These are phyloP conservation scores for Drosophila auraria DNA, from an alignment of 1,140 invertebrate species.

Conservation along the genomic window DNA sequence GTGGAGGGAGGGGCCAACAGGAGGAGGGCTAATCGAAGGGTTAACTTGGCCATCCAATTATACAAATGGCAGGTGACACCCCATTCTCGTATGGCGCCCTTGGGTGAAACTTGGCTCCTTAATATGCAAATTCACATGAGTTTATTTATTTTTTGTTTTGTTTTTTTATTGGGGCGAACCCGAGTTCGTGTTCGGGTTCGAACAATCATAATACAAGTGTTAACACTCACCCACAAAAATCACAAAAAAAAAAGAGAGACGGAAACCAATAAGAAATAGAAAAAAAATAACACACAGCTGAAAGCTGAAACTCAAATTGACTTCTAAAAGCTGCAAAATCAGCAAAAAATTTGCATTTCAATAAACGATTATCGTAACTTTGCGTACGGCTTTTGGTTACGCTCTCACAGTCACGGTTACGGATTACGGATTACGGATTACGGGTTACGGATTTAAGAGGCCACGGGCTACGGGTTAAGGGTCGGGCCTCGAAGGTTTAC, in stretches of 20 bases:
- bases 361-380: slow-evolving; percentile 84
- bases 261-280: slow-evolving; percentile 18
- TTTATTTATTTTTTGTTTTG: too few species aligned
- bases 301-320: slow-evolving; percentile 69
- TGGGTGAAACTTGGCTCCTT: slow-evolving; percentile 35
- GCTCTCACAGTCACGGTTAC: slow-evolving; percentile 57
- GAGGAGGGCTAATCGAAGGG: slow-evolving; percentile 16
- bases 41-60: slow-evolving; percentile 45
- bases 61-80: slow-evolving; percentile 40
- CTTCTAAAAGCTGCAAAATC: slow-evolving; percentile 82
- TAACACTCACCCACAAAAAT: slow-evolving; percentile 40
- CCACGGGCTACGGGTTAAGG: not conserved
- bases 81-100: not conserved
- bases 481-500: slow-evolving; percentile 55
- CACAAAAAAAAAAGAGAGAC: not conserved
- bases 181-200: not conserved
- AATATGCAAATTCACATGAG: slow-evolving; percentile 72
- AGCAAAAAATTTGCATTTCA: slow-evolving; percentile 84
- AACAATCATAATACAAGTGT: slow-evolving; percentile 57
- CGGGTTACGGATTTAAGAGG: not conserved
- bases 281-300: slow-evolving; percentile 23
- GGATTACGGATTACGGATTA: slow-evolving; percentile 40
- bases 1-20: not conserved
- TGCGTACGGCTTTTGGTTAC: slow-evolving; percentile 81
- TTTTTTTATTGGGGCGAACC: slow-evolving; percentile 46